Conservation (phyloP, 2,797 vertebrate genomes). For the Galaxias olidus region DNA sequence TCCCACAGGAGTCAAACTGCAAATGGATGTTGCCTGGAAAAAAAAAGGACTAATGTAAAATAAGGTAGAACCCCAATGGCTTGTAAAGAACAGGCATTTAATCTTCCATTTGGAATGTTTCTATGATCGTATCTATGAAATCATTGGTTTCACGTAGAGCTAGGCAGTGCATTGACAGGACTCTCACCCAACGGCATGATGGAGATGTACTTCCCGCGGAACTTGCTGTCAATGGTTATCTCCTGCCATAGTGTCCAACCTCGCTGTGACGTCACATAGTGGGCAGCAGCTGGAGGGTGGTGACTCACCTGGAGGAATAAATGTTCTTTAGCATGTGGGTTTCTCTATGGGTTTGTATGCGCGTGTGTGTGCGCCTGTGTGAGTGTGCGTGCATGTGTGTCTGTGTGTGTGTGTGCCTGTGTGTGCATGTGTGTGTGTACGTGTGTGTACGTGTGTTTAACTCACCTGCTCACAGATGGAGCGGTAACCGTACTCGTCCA, state of each 20-base stretch:
- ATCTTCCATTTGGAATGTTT: not conserved
- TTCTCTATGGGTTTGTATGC: not conserved
- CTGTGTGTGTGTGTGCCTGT: not conserved
- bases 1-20: slow-evolving; percentile 88
- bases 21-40: slow-evolving; percentile 88
- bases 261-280: slow-evolving; percentile 85
- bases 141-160: not conserved
- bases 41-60: slow-evolving; percentile 5
- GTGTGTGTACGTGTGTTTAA: not conserved
- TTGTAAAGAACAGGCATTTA: not conserved
- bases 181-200: slow-evolving; percentile 90
- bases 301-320: slow-evolving; percentile 85
- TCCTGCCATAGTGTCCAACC: slow-evolving; percentile 96
- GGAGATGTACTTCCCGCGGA: slow-evolving; percentile 96
- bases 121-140: not conserved
- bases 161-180: not conserved
- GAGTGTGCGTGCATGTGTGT: no score
- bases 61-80: not conserved
- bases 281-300: slow-evolving; percentile 91
- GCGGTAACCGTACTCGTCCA: slow-evolving; percentile 90
- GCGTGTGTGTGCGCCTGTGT: not conserved
- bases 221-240: slow-evolving; percentile 96
- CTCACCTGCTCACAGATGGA: slow-evolving; percentile 92
- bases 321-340: slow-evolving; percentile 11
- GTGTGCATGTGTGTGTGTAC: not conserved